phyloP scores from a whole-genome alignment of 2,113 vertebrate genomes.

The Rhizomys pruinosus region DNA sequence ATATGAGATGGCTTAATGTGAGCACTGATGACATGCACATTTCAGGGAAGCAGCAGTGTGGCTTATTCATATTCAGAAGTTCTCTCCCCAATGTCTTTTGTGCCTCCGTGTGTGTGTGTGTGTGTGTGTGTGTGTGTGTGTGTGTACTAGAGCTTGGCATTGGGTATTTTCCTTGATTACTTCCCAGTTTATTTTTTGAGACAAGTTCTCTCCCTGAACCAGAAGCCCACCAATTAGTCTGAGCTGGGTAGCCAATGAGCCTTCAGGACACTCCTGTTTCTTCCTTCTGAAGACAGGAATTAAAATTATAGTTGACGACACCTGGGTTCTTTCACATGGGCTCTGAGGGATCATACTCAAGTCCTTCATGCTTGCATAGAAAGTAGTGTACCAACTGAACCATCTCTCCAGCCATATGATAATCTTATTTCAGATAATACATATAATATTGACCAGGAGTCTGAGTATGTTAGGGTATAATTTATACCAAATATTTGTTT shows the following conservation, averaged over 20 bases:
- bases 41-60: background rate
- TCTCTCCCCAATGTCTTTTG: background rate
- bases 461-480: background rate
- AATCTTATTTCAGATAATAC: background rate
- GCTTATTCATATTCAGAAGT: background rate
- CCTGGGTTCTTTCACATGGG: background rate
- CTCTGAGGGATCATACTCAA: too few species aligned
- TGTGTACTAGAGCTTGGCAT: too few species aligned
- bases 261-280: background rate
- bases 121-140: background rate
- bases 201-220: background rate
- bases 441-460: background rate
- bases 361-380: background rate
- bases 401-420: background rate
- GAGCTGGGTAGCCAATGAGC: background rate
- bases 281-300: background rate
- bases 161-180: background rate
- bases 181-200: background rate
- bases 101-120: background rate
- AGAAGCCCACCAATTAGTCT: background rate
- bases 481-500: background rate
- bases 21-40: background rate
- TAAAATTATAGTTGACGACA: background rate
- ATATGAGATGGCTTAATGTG: background rate
- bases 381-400: too few species aligned